These are phyloP conservation scores for Ctenomys sociabilis DNA, from an alignment of 2,113 vertebrate species.

Conservation along the genomic window DNA sequence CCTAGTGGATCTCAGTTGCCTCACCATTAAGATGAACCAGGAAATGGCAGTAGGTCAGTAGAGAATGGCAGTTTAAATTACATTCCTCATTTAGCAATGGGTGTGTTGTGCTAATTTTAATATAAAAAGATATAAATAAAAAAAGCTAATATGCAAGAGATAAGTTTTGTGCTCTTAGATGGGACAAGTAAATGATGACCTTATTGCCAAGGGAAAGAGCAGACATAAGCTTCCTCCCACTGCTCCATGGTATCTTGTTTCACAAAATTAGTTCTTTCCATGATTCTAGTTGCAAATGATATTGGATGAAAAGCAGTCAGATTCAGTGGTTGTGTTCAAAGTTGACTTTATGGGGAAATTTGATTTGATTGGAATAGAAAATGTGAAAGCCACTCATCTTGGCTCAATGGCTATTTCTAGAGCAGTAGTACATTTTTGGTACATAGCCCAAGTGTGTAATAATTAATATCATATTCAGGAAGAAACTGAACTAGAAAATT, in stretches of 20 bases:
- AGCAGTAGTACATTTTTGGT: not conserved
- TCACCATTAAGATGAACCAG: not conserved
- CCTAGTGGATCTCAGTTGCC: not conserved
- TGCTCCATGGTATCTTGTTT: not conserved
- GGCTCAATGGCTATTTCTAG: not conserved
- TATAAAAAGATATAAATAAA: constrained; percentile 28
- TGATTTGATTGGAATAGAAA: not conserved
- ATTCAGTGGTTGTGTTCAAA: not conserved
- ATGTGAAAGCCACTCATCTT: not conserved
- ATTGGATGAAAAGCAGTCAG: not conserved
- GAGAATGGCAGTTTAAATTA: not conserved
- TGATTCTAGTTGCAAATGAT: not conserved
- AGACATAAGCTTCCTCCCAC: not conserved
- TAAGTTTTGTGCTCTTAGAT: not conserved
- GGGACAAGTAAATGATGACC: not conserved
- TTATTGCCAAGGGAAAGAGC: not conserved
- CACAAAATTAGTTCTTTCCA: not conserved
- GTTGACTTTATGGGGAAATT: not conserved
- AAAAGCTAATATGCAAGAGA: not conserved
- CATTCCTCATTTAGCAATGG: not conserved
- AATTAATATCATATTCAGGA: not conserved
- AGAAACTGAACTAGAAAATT: not conserved
- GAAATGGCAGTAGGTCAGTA: not conserved
- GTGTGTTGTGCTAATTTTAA: not conserved
- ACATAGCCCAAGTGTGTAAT: not conserved